Percentiles rank a stretch among this genome's conserved stretches.
These are phyloP conservation scores for Trichosurus vulpecula DNA, from an alignment of 2,797 vertebrate species.

Conservation along the genomic window DNA sequence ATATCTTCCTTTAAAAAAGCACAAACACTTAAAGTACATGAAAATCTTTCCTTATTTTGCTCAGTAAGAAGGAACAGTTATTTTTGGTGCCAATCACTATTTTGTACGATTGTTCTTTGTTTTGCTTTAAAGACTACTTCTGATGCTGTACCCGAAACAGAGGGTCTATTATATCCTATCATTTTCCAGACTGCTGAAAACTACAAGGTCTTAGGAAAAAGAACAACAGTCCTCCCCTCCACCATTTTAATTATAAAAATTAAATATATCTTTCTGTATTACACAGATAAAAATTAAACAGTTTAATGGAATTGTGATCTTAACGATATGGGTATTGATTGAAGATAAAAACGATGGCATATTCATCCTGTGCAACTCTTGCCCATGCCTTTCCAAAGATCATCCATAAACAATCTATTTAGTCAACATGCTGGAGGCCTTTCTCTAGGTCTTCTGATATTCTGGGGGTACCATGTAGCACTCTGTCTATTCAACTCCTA, in stretches of 20 bases:
- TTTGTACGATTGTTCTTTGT: neutral
- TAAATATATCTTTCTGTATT: neutral
- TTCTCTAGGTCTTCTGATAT: neutral
- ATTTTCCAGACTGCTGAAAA: constrained; percentile 16
- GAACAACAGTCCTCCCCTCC: neutral
- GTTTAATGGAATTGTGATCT: neutral
- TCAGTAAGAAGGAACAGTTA: constrained; percentile 24
- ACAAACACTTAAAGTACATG: neutral
- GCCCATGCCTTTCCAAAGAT: neutral
- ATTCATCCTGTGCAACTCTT: neutral
- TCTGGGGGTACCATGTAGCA: neutral
- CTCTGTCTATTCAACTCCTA: neutral
- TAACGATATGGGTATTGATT: neutral
- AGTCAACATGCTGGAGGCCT: neutral
- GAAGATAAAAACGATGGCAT: neutral
- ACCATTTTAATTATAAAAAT: neutral
- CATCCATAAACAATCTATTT: neutral
- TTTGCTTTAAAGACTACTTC: neutral
- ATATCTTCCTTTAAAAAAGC: neutral
- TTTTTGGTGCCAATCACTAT: neutral
- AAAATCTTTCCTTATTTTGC: constrained; percentile 23
- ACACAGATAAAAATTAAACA: neutral
- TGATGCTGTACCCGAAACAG: constrained; percentile 13
- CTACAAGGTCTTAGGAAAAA: constrained; percentile 28
- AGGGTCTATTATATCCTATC: constrained; percentile 2